Conservation (phyloP, 30 jellyfish, hydroid and myxozoan species). For the Cassiopea xamachana region DNA sequence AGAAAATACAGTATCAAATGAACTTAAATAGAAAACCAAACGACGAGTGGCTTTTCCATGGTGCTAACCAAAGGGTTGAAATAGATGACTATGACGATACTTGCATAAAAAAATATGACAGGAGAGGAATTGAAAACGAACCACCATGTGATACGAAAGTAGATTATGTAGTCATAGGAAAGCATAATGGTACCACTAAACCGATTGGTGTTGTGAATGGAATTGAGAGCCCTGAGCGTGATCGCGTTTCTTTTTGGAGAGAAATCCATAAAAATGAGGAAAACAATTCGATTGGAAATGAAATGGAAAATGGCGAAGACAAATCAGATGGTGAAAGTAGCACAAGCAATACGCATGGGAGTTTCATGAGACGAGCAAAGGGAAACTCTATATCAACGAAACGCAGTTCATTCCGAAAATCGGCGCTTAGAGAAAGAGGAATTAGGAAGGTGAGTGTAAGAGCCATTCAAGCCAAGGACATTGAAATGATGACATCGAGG, state of each 20-base stretch:
- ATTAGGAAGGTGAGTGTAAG: slow-evolving; percentile 40
- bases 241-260: neutral
- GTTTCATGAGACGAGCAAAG: slow-evolving; percentile 16
- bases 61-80: too few species aligned
- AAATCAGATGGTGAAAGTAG: neutral
- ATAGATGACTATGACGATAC: too few species aligned
- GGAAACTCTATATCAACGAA: slow-evolving; percentile 19
- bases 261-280: neutral
- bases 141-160: too few species aligned
- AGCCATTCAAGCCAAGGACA: slow-evolving; percentile 47
- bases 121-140: too few species aligned
- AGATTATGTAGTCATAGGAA: too few species aligned
- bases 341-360: neutral
- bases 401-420: slow-evolving; percentile 32
- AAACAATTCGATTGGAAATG: neutral
- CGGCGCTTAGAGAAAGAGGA: slow-evolving; percentile 17
- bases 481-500: slow-evolving; percentile 10
- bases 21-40: neutral
- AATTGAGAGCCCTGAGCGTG: too few species aligned
- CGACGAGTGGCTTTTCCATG: neutral
- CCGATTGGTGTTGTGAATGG: too few species aligned
- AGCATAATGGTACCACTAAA: too few species aligned
- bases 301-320: neutral
- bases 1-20: neutral
- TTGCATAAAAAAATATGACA: too few species aligned